Base-by-base conservation (phyloP, 2,888 invertebrate genomes). In the Drosophila putrida region DNA sequence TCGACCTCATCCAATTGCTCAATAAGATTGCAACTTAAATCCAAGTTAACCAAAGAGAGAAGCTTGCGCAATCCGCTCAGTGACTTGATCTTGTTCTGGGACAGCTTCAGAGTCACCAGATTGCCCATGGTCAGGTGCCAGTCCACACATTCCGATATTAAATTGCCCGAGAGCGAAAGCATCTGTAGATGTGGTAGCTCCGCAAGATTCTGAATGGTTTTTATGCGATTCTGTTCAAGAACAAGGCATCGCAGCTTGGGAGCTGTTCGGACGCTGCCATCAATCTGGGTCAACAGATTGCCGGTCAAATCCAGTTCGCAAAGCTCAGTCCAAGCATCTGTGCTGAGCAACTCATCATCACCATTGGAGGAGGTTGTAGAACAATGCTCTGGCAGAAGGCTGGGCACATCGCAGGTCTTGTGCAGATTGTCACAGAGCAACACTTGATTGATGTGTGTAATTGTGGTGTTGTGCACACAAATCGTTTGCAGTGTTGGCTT, bases 81-180 rank as follows among this genome's bases (percentile, higher is more conserved):
- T 0, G 95, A 94, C 20, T 94, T 94, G 4, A 99, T 94, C 89
- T 95, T 94, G 92, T 99, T 99, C 81, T 97, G 96, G 0, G 97
- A 96, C 51, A 99, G 92, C 90, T 97, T 96, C 53, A 99, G 94
- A 63, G 94, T 95, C n/a, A 96, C 95, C 47, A 99, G 94, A 92
- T 98, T 98, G 6, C 98, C 98, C 65, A 99, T 94, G 91, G 96
- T 96, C 5, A 95, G 95, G 91, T 98, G 96, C 93, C 98, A 95
- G 90, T 96, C 95, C 33, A 95, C 94, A 76, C 97, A 95, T 4
- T 94, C 91, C 0, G 93, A 91, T 80, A 97, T 96, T 46, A 95
- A 93, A 93, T 98, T 98, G 88, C 96, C 95, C 0, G 96, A 96
- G 25, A 98, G 92, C 84, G 96, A 96, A 10, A 99, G 93, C 51